Conservation (phyloP, 2,797 vertebrate species). For the Ctenopoma kingsleyae region DNA sequence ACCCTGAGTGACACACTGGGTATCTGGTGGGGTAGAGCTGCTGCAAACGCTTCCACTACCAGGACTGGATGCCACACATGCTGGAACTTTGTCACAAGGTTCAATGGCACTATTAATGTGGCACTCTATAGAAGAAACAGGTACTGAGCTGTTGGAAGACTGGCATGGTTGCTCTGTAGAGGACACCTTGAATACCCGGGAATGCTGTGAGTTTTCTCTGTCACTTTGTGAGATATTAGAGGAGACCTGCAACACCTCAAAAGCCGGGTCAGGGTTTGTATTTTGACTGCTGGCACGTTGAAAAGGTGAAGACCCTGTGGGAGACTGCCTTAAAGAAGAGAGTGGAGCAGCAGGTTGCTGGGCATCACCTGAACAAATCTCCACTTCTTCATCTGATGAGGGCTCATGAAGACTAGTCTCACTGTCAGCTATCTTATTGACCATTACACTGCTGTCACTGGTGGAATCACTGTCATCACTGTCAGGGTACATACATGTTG, state of each 20-base stretch:
- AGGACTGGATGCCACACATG: constrained; percentile 36
- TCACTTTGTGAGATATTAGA: constrained; percentile 45
- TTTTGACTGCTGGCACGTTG: neutral
- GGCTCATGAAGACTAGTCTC: constrained; percentile 28
- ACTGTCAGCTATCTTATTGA: constrained; percentile 26
- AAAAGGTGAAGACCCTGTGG: constrained; percentile 23
- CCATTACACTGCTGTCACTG: constrained; percentile 51
- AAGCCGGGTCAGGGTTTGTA: constrained; percentile 38
- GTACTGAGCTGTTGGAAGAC: constrained; percentile 34
- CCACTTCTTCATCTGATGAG: constrained; percentile 89
- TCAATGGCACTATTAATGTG: constrained; percentile 17
- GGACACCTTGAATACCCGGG: constrained; percentile 29
- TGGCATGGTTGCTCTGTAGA: constrained; percentile 11
- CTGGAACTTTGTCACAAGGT: constrained; percentile 42
- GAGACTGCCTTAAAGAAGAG: constrained; percentile 19
- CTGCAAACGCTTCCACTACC: constrained; percentile 33
- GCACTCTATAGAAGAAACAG: constrained; percentile 34
- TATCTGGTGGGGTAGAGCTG: constrained; percentile 28
- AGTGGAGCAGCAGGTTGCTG: constrained; percentile 21
- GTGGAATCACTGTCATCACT: constrained; percentile 88
- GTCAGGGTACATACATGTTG: constrained; percentile 84
- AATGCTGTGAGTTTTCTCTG: constrained; percentile 1
- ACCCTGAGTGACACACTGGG: constrained; percentile 33
- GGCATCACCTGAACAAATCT: constrained; percentile 81
- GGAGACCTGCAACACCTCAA: constrained; percentile 41